Evolutionary conservation across 1,140 invertebrate species (phyloP).

Genomic region (Mercenaria mercenaria): DNA sequence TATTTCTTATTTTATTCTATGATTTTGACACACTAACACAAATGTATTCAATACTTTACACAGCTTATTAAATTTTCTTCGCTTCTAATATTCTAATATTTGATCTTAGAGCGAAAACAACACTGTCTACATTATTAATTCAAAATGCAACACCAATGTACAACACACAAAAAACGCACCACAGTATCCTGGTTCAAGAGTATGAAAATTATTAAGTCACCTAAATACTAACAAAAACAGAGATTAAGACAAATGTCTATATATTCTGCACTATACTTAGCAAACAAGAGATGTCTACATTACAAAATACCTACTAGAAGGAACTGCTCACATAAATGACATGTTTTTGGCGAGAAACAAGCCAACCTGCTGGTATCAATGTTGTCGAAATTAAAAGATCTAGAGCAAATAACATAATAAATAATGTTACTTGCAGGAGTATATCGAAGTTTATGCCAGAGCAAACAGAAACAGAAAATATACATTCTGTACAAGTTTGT

Average conservation of each 20-base stretch:
- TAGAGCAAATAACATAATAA: background rate
- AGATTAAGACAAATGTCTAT: too few relatives aligned
- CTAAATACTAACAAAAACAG: too few relatives aligned
- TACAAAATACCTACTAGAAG: background rate
- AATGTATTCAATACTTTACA: background rate
- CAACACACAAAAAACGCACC: background rate
- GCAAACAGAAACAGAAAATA: background rate
- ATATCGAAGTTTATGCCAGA: background rate
- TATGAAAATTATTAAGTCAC: too few relatives aligned
- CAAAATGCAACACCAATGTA: too few relatives aligned
- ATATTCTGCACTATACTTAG: too few relatives aligned
- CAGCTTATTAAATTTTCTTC: too few relatives aligned
- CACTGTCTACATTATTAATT: too few relatives aligned
- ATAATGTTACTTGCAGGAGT: background rate
- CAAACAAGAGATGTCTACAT: background rate
- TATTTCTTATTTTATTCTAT: too few relatives aligned
- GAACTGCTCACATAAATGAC: constrained; percentile 13
- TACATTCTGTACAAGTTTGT: background rate
- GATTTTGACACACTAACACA: background rate
- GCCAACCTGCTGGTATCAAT: background rate
- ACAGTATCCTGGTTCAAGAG: too few relatives aligned
- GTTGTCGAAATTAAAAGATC: background rate
- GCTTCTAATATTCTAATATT: too few relatives aligned
- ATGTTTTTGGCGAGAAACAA: constrained; percentile 27
- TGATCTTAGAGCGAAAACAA: too few relatives aligned